Base-by-base conservation (phyloP, 2,888 invertebrate genomes). In the Melikaiella ostensackeni region DNA sequence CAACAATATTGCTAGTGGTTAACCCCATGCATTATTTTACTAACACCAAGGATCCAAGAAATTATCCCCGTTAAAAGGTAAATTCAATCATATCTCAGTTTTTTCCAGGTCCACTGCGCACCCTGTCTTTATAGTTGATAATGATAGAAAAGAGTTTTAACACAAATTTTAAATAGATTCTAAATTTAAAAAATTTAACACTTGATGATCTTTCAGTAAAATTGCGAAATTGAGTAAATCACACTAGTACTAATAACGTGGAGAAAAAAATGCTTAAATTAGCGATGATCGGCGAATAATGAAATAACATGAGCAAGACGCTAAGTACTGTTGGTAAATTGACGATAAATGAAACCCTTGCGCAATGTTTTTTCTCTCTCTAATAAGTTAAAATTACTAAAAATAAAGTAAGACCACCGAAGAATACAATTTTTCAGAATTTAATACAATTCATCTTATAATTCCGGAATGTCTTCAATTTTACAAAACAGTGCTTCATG, bases 291-390 rank as follows among this genome's bases (percentile, higher is more conserved):
- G n/a, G 50, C 30, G 70, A 50, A 70, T 70, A 70, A 50, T 21
- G 50, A 50, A 50, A 50, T 70, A 50, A 50, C 50, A n/a, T n/a
- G 30, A 46, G 46, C n/a, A 33, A 70, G 50, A 70, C 70, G 30
- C 70, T 70, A 70, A 70, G 50, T 50, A 50, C 70, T 33, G 50
- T 50, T 70, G 30, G 46, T 70, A 70, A 70, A 50, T 50, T 70
- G 50, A 1, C 33, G 50, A 50, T 70, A 70, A 50, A 50, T 50
- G 70, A 70, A 70, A 70, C n/a, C 33, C 30, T 30, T 70, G n/a
- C 30, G 50, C 50, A 70, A 70, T 27, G 46, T 70, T 50, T 50
- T 70, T 50, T 19, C n/a, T 42, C 24, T 30, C n/a, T 30, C n/a
- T n/a, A 50, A 70, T 50, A 3, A 38, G 33, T 35, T 38, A 35